These are phyloP conservation scores for Cataglyphis altisquamis DNA, from an alignment of 2,888 invertebrate genomes.

Conservation along the genomic window DNA sequence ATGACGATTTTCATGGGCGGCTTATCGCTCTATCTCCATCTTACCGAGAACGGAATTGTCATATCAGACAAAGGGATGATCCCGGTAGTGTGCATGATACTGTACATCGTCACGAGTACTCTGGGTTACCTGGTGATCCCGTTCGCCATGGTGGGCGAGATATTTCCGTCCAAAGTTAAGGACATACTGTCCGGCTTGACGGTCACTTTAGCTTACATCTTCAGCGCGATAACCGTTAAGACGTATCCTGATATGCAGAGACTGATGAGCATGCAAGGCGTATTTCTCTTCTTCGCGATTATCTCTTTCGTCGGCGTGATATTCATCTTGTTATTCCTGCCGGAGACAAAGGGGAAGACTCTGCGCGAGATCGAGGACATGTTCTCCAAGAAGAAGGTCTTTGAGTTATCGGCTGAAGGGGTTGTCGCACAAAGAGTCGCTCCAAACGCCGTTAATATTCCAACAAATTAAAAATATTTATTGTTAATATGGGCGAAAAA, in stretches of 20 bases:
- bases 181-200: conserved; percentile 87
- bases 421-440: conserved; percentile 35
- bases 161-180: conserved; percentile 87
- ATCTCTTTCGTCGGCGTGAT: conserved; percentile 86
- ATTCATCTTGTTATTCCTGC: conserved; percentile 86
- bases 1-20: conserved; percentile 87
- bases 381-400: conserved; percentile 78
- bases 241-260: conserved; percentile 86
- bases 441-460: not conserved
- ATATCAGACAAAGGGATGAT: conserved; percentile 80
- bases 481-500: not conserved
- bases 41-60: conserved; percentile 77
- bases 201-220: conserved; percentile 86
- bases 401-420: conserved; percentile 29
- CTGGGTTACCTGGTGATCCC: conserved; percentile 88
- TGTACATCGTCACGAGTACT: conserved; percentile 87
- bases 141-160: conserved; percentile 88
- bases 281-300: conserved; percentile 87
- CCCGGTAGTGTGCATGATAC: conserved; percentile 86
- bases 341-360: conserved; percentile 88
- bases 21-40: conserved; percentile 86
- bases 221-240: conserved; percentile 87
- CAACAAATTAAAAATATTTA: conserved; percentile 16
- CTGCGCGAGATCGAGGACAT: conserved; percentile 87
- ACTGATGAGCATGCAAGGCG: conserved; percentile 85